A percentile compares a stretch with the other conserved stretches of the same genome.
phyloP scores from a whole-genome alignment of 2,888 invertebrate species.

The Amblyjoppa fuscipennis region DNA sequence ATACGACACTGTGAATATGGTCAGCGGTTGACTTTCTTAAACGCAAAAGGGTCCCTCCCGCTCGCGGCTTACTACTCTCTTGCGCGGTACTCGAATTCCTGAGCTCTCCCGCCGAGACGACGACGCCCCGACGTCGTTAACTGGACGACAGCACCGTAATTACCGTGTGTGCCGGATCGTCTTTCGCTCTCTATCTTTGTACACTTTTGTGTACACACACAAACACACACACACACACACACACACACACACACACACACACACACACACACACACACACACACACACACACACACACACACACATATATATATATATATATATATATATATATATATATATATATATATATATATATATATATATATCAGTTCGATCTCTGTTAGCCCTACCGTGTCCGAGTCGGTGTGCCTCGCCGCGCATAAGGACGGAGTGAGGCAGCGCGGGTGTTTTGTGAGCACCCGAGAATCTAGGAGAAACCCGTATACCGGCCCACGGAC shows the following conservation, averaged over 20 bases:
- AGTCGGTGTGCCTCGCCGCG: slow-evolving; percentile 17
- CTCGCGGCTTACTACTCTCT: slow-evolving; percentile 50
- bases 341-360: neutral
- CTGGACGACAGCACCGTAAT: slow-evolving; percentile 75
- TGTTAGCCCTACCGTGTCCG: slow-evolving; percentile 35
- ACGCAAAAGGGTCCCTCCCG: slow-evolving; percentile 1
- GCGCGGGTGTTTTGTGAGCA: slow-evolving; percentile 75
- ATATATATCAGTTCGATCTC: slow-evolving; percentile 50
- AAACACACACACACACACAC: too few species aligned
- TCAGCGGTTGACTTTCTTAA: slow-evolving; percentile 35
- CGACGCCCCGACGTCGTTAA: slow-evolving; percentile 74
- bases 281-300: too few species aligned
- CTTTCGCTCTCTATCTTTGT: slow-evolving; percentile 55
- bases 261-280: too few species aligned
- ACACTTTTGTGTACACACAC: slow-evolving; percentile 5
- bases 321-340: neutral
- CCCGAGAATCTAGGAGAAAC: slow-evolving; percentile 74
- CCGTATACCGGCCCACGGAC: slow-evolving; percentile 73
- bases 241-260: too few species aligned
- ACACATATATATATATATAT: too few species aligned
- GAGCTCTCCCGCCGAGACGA: slow-evolving; percentile 66
- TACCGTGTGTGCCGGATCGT: slow-evolving; percentile 71
- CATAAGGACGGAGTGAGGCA: neutral
- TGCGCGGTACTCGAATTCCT: slow-evolving; percentile 72
- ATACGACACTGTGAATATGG: slow-evolving; percentile 1